Percentiles rank a stretch among this genome's conserved stretches.
These are phyloP conservation scores for Tragelaphus buxtoni DNA, from an alignment of 2,113 vertebrate species.

Conservation along the genomic window DNA sequence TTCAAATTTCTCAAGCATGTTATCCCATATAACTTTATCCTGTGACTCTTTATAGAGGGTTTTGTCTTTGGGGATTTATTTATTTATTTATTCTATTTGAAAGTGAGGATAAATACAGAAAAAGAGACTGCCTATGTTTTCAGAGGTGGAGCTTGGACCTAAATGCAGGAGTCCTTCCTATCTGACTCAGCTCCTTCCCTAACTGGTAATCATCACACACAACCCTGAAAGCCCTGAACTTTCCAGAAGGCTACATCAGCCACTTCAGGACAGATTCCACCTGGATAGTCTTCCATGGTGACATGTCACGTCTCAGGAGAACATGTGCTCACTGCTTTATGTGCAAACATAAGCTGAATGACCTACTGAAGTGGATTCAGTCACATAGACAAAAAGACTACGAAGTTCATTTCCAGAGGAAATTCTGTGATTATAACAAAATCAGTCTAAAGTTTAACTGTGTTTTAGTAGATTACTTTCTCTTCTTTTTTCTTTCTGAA, in stretches of 20 bases:
- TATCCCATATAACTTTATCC: background rate
- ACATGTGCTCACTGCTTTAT: background rate
- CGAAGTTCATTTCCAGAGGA: background rate
- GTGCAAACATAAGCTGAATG: background rate
- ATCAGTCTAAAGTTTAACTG: background rate
- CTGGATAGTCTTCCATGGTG: background rate
- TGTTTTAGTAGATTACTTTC: background rate
- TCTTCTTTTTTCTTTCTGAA: background rate
- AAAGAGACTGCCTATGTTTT: background rate
- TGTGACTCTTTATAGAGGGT: background rate
- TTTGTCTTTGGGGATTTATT: background rate
- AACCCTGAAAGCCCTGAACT: background rate
- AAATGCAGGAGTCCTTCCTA: background rate
- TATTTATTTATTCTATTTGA: background rate
- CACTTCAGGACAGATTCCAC: background rate
- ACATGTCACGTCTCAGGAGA: background rate
- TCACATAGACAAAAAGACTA: background rate
- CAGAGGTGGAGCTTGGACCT: background rate
- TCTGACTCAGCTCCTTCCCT: background rate
- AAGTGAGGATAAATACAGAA: background rate
- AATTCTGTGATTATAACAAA: background rate
- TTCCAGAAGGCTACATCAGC: background rate
- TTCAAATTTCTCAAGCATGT: conserved; percentile 30
- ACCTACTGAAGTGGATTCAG: background rate
- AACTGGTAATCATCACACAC: background rate